These are phyloP conservation scores for Spheniscus humboldti DNA, from an alignment of 2,797 vertebrate genomes.

Conservation along the genomic window DNA sequence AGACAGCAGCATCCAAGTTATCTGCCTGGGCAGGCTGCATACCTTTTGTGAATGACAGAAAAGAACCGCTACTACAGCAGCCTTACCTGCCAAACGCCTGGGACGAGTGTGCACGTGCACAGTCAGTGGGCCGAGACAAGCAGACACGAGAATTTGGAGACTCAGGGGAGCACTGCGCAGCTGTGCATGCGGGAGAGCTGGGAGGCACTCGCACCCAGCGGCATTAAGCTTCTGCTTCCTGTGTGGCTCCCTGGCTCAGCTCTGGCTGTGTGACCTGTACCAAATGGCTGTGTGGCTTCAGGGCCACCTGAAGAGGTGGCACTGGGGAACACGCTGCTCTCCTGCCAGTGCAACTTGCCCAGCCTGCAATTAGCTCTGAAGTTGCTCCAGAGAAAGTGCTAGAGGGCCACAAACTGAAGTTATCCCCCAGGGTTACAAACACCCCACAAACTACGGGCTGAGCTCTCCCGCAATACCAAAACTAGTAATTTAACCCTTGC, in stretches of 20 bases:
- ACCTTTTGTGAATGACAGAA: background rate
- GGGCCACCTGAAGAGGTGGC: background rate
- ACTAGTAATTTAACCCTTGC: background rate
- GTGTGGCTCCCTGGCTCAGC: accelerated
- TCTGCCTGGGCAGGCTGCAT: background rate
- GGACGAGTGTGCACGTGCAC: accelerated
- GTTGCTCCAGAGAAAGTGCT: background rate
- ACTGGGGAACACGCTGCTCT: accelerated
- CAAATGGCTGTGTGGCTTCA: accelerated
- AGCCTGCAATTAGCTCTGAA: background rate
- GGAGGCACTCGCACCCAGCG: accelerated
- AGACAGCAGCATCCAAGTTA: background rate
- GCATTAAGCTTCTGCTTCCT: background rate
- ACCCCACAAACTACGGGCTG: background rate
- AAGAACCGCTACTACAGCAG: background rate
- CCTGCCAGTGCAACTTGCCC: background rate
- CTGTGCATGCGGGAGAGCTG: background rate
- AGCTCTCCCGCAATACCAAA: background rate
- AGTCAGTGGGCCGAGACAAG: background rate
- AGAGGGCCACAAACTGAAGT: background rate
- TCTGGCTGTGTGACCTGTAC: background rate
- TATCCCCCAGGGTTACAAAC: background rate
- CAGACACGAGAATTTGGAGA: background rate
- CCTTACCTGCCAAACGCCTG: background rate
- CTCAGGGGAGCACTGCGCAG: accelerated